phyloP scores from a whole-genome alignment of 2,113 vertebrate genomes.

The Guaruba guarouba region DNA sequence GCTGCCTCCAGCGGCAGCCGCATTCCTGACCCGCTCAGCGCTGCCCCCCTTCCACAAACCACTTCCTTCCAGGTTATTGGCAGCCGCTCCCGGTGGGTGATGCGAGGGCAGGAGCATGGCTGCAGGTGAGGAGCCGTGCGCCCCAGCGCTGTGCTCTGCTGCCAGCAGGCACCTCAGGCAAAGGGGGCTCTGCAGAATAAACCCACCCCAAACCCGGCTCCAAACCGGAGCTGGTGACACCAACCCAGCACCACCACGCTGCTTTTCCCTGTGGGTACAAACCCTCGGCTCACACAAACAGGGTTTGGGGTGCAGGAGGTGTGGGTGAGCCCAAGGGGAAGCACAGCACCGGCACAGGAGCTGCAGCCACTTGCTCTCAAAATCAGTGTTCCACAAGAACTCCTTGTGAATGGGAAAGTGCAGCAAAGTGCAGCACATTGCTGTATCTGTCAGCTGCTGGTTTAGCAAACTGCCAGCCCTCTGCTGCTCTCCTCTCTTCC shows the following conservation, averaged over 20 bases:
- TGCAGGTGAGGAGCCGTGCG: neutral
- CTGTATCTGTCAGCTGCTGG: neutral
- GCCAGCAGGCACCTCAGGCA: too few species aligned
- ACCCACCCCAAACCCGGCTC: neutral
- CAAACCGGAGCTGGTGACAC: neutral
- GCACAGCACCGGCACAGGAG: neutral
- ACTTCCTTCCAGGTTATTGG: constrained; percentile 67
- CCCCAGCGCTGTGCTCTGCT: neutral
- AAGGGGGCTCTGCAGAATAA: neutral
- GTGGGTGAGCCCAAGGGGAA: neutral
- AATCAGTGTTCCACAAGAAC: neutral
- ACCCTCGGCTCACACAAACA: neutral
- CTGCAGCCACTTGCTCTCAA: fast-evolving
- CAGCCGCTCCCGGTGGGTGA: neutral
- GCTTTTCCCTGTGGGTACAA: neutral
- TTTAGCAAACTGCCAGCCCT: neutral
- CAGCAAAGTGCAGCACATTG: neutral
- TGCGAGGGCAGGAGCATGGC: neutral
- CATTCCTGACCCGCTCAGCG: neutral
- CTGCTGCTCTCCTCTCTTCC: neutral
- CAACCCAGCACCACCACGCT: neutral
- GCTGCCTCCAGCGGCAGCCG: constrained; percentile 67
- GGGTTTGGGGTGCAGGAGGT: neutral
- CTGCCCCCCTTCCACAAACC: constrained; percentile 60
- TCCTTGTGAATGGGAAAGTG: fast-evolving